Evolutionary conservation across 2,888 invertebrate genomes (phyloP).

Genomic region (Coelopa pilipes): DNA sequence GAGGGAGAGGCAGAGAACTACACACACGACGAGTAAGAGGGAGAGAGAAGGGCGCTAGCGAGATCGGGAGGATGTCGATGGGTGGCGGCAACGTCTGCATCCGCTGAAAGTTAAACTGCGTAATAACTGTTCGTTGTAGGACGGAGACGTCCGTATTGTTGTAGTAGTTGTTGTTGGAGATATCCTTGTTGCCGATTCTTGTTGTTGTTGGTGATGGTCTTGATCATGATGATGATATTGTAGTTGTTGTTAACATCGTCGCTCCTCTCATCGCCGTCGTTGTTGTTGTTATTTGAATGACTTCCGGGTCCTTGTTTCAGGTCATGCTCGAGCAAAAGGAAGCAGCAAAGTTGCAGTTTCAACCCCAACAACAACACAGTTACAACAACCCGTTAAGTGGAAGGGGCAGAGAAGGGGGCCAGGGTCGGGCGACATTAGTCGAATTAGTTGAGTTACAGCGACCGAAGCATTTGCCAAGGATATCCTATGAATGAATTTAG

Average conservation of each 20-base stretch:
- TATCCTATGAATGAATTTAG: constrained; percentile 52
- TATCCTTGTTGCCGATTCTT: too few species aligned
- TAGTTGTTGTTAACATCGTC: too few species aligned
- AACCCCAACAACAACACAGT: background rate
- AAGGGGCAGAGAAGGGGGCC: background rate
- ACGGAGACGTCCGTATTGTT: too few species aligned
- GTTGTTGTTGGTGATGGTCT: too few species aligned
- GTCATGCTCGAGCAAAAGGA: constrained; percentile 4
- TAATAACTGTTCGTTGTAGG: constrained; percentile 2
- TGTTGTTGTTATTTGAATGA: constrained; percentile 29
- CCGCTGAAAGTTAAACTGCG: constrained; percentile 27
- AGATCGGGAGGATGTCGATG: too few species aligned
- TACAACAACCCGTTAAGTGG: background rate
- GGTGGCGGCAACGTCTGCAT: background rate
- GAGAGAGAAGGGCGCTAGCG: background rate
- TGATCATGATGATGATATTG: too few species aligned
- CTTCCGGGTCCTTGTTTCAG: constrained; percentile 29
- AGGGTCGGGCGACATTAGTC: constrained; percentile 3
- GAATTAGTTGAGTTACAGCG: constrained; percentile 2
- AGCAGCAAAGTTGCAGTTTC: constrained; percentile 15
- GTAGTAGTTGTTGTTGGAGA: background rate
- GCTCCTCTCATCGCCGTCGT: background rate
- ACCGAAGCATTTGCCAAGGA: constrained; percentile 41
- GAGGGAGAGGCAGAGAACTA: background rate
- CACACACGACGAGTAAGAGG: background rate